These are phyloP conservation scores for Lonchura striata DNA, from an alignment of 2,113 vertebrate species.

Conservation along the genomic window DNA sequence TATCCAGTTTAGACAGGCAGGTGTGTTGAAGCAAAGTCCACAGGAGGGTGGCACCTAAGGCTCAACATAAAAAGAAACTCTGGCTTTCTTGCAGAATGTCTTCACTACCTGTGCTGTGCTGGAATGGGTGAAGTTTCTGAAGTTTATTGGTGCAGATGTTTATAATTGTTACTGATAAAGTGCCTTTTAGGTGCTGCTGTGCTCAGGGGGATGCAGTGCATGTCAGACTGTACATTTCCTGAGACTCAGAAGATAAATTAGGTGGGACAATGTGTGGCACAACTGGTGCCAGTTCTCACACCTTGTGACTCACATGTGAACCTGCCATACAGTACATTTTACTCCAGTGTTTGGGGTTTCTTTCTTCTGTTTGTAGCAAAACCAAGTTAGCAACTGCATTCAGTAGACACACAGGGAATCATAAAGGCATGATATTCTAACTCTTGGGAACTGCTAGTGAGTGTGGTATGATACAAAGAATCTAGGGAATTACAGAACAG, in stretches of 20 bases:
- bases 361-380: not conserved
- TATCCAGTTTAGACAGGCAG: not conserved
- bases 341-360: not conserved
- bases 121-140: not conserved
- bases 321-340: not conserved
- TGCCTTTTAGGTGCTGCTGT: not conserved
- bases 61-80: not conserved
- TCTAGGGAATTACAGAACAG: not conserved
- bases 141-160: not conserved
- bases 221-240: not conserved
- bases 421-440: not conserved
- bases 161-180: not conserved
- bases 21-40: not conserved
- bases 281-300: not conserved
- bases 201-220: not conserved
- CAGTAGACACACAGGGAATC: not conserved
- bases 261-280: not conserved
- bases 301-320: not conserved
- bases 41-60: not conserved
- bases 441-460: not conserved
- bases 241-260: not conserved
- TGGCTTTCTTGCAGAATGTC: not conserved
- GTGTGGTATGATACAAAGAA: not conserved
- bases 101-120: not conserved
- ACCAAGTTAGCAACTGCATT: not conserved